These are phyloP conservation scores for Agrenia bidenticulata DNA, from an alignment of 2,888 invertebrate species.

Conservation along the genomic window DNA sequence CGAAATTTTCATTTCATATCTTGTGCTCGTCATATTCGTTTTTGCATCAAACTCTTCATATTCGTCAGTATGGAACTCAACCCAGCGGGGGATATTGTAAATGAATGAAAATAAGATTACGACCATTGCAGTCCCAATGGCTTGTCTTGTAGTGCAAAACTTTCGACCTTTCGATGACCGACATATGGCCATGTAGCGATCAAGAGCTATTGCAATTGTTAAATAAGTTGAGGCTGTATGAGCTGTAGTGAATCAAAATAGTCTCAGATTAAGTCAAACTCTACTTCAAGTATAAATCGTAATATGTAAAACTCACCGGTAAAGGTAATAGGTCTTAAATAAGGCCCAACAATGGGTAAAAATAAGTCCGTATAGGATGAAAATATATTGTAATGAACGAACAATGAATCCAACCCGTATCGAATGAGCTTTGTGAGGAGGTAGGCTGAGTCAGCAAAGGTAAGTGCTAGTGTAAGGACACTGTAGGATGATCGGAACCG, in stretches of 20 bases:
- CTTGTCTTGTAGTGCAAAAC: constrained; percentile 31
- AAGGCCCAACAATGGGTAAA: constrained; percentile 32
- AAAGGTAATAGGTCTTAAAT: constrained; percentile 36
- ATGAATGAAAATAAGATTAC: constrained; percentile 28
- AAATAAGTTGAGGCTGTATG: constrained; percentile 42
- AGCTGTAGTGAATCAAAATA: constrained; percentile 27
- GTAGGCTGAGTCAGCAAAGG: constrained; percentile 33
- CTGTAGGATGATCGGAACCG: constrained; percentile 36
- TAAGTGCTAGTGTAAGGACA: constrained; percentile 31
- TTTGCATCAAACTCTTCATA: background rate
- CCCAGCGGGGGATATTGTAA: constrained; percentile 38
- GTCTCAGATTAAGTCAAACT: too few relatives aligned
- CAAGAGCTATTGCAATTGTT: constrained; percentile 40
- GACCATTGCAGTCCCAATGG: background rate
- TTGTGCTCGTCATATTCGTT: background rate
- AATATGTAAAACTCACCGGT: too few relatives aligned
- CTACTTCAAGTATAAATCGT: too few relatives aligned
- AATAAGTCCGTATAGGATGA: constrained; percentile 22
- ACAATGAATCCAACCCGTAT: constrained; percentile 35
- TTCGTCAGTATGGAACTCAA: constrained; percentile 24
- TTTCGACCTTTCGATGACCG: constrained; percentile 18
- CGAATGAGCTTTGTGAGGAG: constrained; percentile 32
- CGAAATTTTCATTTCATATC: constrained; percentile 38
- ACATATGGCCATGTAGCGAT: constrained; percentile 30
- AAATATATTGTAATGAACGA: constrained; percentile 18